Evolutionary conservation across 2,888 invertebrate species (phyloP), one percentile per base, ranked within the genome.

Genomic region (Desoria tigrina): DNA sequence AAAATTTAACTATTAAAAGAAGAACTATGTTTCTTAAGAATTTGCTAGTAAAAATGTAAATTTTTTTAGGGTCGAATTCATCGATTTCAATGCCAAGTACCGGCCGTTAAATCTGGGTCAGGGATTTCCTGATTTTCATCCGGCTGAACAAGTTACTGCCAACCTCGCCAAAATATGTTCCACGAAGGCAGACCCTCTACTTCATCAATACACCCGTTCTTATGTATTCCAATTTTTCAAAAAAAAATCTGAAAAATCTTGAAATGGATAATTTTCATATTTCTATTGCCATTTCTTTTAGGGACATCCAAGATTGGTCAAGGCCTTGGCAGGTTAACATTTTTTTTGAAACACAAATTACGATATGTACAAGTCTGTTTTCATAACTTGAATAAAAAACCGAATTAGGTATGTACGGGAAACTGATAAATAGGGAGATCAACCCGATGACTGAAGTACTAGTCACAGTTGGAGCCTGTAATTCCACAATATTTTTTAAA

Each of bases 301-400:
- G 95, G 97, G 97, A 39, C 95, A 96, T 80, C 90, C 91, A 2
- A 85, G 92, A 70, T 82, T 99, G 66, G 90, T 97, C 0, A 87
- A 90, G 75, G 90, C 87, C 1, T 78, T 99, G 37, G 82, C 90
- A 0, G 90, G n/a, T n/a, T n/a, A n/a, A n/a, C n/a, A n/a, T n/a
- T n/a, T n/a, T n/a, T n/a, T n/a, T n/a, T n/a, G n/a, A n/a, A n/a
- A n/a, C n/a, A n/a, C n/a, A n/a, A n/a, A n/a, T n/a, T n/a, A n/a
- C n/a, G n/a, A n/a, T n/a, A n/a, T n/a, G n/a, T n/a, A n/a, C n/a
- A n/a, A n/a, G n/a, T n/a, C n/a, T n/a, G n/a, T n/a, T n/a, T n/a
- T n/a, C n/a, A n/a, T n/a, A n/a, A n/a, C n/a, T n/a, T n/a, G n/a
- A n/a, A n/a, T n/a, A n/a, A n/a, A n/a, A n/a, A n/a, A n/a, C n/a